Base-by-base conservation (phyloP, 2,113 vertebrate species). In the Rhea americana region DNA sequence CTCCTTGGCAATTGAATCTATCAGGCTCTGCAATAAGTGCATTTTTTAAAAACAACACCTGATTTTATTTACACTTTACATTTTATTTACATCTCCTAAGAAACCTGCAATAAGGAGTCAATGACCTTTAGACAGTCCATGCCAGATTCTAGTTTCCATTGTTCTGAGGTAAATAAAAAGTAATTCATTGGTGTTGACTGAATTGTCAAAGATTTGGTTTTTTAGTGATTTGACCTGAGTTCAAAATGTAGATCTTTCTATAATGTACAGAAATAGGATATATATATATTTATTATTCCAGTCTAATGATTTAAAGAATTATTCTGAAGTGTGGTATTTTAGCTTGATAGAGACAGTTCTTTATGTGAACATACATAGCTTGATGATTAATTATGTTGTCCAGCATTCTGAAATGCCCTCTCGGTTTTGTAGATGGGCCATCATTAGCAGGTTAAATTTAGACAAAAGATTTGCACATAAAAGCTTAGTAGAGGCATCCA, bases 391-490 rank as follows among this genome's bases (percentile, higher is more conserved):
- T 93, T 93, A 87, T 41, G 63, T 88, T 96, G 85, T 89, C 91
- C 94, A 75, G 58, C 82, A 91, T 74, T 62, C 89, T 65, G 35
- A 95, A 90, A 82, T 93, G 79, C 35, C 83, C 79, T 95, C 51
- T 89, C 47, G 75, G 94, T 94, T 43, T 74, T 91, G 83, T 61
- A 74, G 73, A 78, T 19, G 43, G 62, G 66, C 85, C 65, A 68
- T 94, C 79, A 91, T 92, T 96, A 96, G 58, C 89, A 80, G 83
- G 68, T 96, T 93, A 91, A 93, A 95, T 90, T 90, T 93, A 90
- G 89, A 96, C 93, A 3, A 95, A 94, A 93, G 87, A 45, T 55
- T 71, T 76, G 15, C 56, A 84, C 87, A 87, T 95, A 70, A 94
- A 92, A 96, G 93, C 87, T 90, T 67, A 75, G 67, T 81, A 72